Percentiles rank a stretch among this genome's conserved stretches.
Evolutionary conservation across 1,140 invertebrate species (phyloP).

Genomic region (Megalopta genalis): DNA sequence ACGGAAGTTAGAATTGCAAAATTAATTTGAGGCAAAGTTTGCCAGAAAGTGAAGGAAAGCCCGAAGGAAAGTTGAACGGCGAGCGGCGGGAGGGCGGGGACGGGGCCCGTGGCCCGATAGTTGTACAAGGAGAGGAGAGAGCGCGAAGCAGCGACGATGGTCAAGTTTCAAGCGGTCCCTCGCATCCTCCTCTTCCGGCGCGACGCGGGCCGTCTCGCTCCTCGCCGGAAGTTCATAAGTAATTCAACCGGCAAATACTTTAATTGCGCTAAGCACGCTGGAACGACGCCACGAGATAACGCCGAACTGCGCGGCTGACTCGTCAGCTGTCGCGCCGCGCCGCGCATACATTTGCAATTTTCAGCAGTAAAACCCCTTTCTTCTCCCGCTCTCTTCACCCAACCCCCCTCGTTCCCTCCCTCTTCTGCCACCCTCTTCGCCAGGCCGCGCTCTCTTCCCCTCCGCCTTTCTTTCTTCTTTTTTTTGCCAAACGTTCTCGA

Average conservation of each 20-base stretch:
- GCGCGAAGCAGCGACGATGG: constrained; percentile 28
- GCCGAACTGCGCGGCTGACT: constrained; percentile 47
- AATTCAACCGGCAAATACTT: constrained; percentile 62
- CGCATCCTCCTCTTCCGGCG: neutral
- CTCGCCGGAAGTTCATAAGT: constrained; percentile 49
- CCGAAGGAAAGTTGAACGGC: constrained; percentile 20
- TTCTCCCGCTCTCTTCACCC: too few species aligned
- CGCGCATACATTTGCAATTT: constrained; percentile 15
- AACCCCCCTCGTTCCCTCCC: too few species aligned
- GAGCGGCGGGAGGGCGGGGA: too few species aligned
- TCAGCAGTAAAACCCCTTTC: neutral
- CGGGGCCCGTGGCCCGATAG: neutral
- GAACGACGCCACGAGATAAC: constrained; percentile 35
- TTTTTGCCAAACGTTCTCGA: neutral
- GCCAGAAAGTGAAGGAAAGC: constrained; percentile 28
- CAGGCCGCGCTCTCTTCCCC: too few species aligned
- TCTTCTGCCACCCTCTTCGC: too few species aligned
- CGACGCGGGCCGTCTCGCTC: too few species aligned
- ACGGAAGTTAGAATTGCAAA: constrained; percentile 66
- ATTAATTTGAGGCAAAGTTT: constrained; percentile 68
- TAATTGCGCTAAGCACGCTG: constrained; percentile 48
- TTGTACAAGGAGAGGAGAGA: constrained; percentile 2
- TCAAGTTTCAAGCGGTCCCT: constrained; percentile 38
- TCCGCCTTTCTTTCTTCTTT: too few species aligned
- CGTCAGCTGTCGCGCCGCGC: constrained; percentile 13